Percentiles rank a stretch among this genome's conserved stretches.
phyloP scores from a whole-genome alignment of 1,140 invertebrate species.

The Drosophila tani region DNA sequence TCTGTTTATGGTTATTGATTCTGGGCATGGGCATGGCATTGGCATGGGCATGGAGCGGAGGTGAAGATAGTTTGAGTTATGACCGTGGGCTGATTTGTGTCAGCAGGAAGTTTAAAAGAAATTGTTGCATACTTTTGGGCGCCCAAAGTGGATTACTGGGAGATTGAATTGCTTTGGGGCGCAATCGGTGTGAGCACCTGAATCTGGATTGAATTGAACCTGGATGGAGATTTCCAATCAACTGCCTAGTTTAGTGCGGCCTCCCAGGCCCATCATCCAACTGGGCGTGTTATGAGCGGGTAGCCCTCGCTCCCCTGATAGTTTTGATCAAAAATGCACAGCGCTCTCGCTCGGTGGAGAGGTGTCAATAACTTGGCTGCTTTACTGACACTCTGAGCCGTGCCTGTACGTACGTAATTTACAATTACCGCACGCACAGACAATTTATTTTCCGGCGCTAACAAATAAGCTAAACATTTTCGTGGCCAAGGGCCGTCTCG shows the following conservation, averaged over 20 bases:
- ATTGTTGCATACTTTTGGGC: constrained; percentile 59
- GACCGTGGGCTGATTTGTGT: constrained; percentile 61
- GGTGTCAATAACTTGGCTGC: constrained; percentile 75
- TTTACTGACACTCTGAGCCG: constrained; percentile 40
- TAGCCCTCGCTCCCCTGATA: constrained; percentile 1
- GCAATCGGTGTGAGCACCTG: too few species aligned
- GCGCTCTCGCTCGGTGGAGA: constrained; percentile 29
- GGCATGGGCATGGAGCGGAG: neutral
- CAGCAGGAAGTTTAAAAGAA: constrained; percentile 57
- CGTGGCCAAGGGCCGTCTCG: constrained; percentile 25
- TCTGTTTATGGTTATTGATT: constrained; percentile 79
- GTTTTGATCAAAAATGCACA: constrained; percentile 73
- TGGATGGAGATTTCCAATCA: constrained; percentile 19
- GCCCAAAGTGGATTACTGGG: constrained; percentile 29
- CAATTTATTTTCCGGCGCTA: constrained; percentile 82
- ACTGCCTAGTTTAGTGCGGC: constrained; percentile 20
- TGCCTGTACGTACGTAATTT: constrained; percentile 63
- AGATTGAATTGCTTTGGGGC: constrained; percentile 48
- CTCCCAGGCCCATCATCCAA: neutral
- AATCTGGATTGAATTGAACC: constrained; percentile 8
- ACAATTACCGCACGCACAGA: constrained; percentile 85
- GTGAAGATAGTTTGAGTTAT: constrained; percentile 66
- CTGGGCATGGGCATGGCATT: constrained; percentile 11
- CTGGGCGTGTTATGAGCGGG: constrained; percentile 2
- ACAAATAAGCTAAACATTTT: constrained; percentile 72